Evolutionary conservation across 2,888 invertebrate species (phyloP).

Genomic region (Leptinotarsa peninsularis): DNA sequence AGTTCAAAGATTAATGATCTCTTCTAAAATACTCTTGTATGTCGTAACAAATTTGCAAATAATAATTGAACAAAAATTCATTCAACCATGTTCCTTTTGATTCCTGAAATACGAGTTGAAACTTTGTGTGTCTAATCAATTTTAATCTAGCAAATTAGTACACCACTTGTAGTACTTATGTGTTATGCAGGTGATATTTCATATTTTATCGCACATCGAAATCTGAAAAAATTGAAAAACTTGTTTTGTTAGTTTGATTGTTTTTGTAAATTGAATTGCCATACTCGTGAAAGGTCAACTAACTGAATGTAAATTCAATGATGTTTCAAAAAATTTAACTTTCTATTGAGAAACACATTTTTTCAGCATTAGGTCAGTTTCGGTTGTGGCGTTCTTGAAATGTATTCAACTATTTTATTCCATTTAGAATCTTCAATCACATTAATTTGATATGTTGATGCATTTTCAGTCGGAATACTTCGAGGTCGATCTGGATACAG

Average conservation of each 20-base stretch:
- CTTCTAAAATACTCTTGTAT: no score
- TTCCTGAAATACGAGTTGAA: no score
- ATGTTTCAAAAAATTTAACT: background rate
- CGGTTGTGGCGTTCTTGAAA: background rate
- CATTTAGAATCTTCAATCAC: background rate
- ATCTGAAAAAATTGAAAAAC: background rate
- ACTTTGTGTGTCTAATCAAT: no score
- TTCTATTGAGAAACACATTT: background rate
- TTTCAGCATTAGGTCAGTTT: background rate
- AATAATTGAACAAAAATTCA: no score
- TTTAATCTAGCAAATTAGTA: no score
- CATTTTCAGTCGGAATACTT: background rate
- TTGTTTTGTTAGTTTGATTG: constrained; percentile 2
- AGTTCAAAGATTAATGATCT: no score
- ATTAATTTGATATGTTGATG: background rate
- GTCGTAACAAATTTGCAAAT: no score
- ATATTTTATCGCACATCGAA: constrained; percentile 2
- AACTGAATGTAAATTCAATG: background rate
- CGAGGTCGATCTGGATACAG: background rate
- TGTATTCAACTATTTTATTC: background rate
- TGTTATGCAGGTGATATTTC: background rate
- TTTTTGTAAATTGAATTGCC: constrained; percentile 9
- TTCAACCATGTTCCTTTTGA: no score
- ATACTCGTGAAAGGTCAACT: background rate
- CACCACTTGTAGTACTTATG: no score